Conservation (phyloP, 2,113 vertebrate species). For the Mesembrinibis cayennensis region DNA sequence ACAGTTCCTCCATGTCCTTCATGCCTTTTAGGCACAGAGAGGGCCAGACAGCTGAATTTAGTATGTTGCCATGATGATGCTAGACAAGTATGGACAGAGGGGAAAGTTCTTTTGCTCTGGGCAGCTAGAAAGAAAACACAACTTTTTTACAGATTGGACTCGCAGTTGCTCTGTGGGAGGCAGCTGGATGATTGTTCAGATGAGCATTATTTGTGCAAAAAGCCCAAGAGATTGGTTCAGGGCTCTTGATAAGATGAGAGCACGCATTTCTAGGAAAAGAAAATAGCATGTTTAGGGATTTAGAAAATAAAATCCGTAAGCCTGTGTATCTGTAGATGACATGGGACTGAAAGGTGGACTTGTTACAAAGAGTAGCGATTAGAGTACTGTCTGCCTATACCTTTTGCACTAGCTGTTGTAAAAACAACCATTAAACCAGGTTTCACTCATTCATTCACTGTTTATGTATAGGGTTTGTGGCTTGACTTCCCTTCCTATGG, state of each 20-base stretch:
- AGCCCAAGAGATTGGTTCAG: background rate
- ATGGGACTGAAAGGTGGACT: background rate
- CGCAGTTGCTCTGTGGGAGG: background rate
- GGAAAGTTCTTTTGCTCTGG: conserved; percentile 43
- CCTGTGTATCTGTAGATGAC: background rate
- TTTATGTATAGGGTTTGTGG: background rate
- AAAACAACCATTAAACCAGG: background rate
- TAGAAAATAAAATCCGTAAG: background rate
- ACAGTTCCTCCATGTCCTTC: conserved; percentile 29
- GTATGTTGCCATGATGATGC: conserved; percentile 25
- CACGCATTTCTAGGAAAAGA: background rate
- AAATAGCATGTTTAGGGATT: background rate
- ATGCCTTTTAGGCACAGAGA: conserved; percentile 53
- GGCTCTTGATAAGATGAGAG: background rate
- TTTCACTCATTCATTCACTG: background rate
- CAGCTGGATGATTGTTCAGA: background rate
- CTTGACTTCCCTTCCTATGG: background rate
- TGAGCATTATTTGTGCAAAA: background rate
- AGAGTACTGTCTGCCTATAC: background rate
- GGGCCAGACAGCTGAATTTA: background rate
- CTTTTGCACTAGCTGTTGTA: background rate
- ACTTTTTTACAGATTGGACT: background rate
- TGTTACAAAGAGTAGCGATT: background rate
- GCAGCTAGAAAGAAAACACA: conserved; percentile 15
- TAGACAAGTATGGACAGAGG: conserved; percentile 27